Base-by-base conservation (phyloP, 2,797 vertebrate species). In the Typhlichthys eigenmanni region DNA sequence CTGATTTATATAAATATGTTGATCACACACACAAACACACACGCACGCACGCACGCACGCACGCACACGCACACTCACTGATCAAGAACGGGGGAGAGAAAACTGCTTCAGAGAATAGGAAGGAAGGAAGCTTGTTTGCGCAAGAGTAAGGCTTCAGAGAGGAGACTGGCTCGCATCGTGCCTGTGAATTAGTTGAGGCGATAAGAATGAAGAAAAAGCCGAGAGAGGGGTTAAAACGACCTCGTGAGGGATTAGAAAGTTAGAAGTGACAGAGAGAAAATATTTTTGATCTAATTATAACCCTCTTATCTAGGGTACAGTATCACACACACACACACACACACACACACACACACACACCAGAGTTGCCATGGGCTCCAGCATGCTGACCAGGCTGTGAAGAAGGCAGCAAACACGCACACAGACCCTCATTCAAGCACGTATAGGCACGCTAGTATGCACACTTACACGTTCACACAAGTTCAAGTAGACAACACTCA, bases 361-460 rank as follows among this genome's bases (percentile, higher is more conserved):
- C 13, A 24, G 58, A 49, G 34, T 49, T 34, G 4, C 47, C 58
- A 34, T 24, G 57, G 45, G 57, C 45, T 47, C 13, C 58, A 34
- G 58, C 29, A 16, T 61, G 59, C 48, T 61, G 59, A 61, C 59
- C 38, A 43, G 47, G 32, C 59, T 51, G 59, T 52, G 59, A 61
- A 51, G 59, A 52, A 52, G 29, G n/a, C 59, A 61, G 49, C 47
- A n/a, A 8, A 43, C 56, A 19, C 58, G 16, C 32, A 16, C 10
- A 29, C 57, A 19, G 6, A 6, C 43, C 11, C 43, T 2, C 43
- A 19, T 16, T 14, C 14, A 19, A 14, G 16, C 43, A 19, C 38
- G 12, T 11, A 19, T 9, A 47, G 14, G 46, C 45, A 47, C 16
- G 0, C n/a, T 13, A 5, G 2, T 11, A 48, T 13, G n/a, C 6